Percentiles rank a stretch among this genome's conserved stretches.
These are phyloP conservation scores for Brachionus calyciflorus DNA, from an alignment of 1,140 invertebrate genomes.

Conservation along the genomic window DNA sequence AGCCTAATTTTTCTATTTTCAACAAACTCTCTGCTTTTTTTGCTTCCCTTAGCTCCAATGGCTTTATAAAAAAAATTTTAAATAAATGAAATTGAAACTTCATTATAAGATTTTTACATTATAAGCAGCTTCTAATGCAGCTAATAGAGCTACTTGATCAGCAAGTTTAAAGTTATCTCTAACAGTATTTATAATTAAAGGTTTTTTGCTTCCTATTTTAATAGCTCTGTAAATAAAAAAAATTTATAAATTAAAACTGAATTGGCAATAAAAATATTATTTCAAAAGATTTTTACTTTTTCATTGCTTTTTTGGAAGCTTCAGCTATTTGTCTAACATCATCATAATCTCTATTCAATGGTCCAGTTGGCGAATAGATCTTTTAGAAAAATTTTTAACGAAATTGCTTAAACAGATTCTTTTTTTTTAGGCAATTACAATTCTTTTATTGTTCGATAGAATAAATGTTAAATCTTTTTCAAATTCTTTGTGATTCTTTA, in stretches of 20 bases:
- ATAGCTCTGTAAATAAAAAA: constrained; percentile 8
- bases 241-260: neutral
- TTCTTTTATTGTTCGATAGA: constrained; percentile 18
- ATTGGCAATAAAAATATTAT: neutral
- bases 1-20: constrained; percentile 33
- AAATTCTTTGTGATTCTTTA: constrained; percentile 39
- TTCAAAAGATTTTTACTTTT: constrained; percentile 10
- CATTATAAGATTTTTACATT: neutral
- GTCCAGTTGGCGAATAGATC: constrained; percentile 44
- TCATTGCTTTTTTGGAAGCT: constrained; percentile 35
- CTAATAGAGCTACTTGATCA: neutral
- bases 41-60: constrained; percentile 33
- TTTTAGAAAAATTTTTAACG: neutral
- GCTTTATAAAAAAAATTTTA: neutral
- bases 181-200: constrained; percentile 8
- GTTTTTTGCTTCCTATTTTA: constrained; percentile 35
- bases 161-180: constrained; percentile 16
- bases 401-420: neutral
- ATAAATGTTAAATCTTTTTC: constrained; percentile 45
- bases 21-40: neutral
- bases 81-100: neutral
- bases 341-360: constrained; percentile 40
- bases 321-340: constrained; percentile 41
- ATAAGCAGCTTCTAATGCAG: constrained; percentile 38
- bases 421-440: constrained; percentile 4